Percentiles rank a stretch among this genome's conserved stretches.
Conservation (phyloP, 1,140 invertebrate species). For the Meteorus sp. region DNA sequence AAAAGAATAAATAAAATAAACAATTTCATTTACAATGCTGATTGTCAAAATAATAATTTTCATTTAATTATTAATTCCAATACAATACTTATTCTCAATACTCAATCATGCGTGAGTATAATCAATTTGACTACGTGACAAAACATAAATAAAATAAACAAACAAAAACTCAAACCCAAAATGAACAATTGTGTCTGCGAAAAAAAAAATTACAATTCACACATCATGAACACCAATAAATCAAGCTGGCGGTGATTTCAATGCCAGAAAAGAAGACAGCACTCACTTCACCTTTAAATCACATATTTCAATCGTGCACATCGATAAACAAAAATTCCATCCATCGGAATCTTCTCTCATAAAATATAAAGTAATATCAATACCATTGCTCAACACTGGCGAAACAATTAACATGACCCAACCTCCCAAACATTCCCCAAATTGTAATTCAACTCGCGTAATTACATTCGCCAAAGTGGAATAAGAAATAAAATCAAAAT, state of each 20-base stretch:
- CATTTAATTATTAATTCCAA: no score
- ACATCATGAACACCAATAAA: no score
- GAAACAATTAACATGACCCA: background rate
- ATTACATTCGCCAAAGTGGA: background rate
- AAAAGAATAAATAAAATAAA: no score
- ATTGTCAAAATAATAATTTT: no score
- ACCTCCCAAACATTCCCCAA: constrained; percentile 13
- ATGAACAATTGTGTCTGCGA: background rate
- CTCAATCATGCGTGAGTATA: no score
- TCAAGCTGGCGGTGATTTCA: constrained; percentile 10
- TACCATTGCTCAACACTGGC: background rate
- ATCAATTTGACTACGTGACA: no score
- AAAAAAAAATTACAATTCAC: background rate
- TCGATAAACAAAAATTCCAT: background rate
- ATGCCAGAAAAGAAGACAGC: constrained; percentile 11
- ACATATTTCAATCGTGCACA: constrained; percentile 10
- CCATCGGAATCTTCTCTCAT: no score
- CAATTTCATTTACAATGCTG: no score
- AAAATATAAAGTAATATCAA: background rate
- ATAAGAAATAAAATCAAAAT: background rate
- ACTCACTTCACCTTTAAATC: no score
- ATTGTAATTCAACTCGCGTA: constrained; percentile 26
- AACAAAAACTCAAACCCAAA: no score
- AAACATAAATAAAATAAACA: no score
- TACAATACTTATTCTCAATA: no score